These are phyloP conservation scores for Semicossyphus pulcher DNA, from an alignment of 2,113 vertebrate species.

Conservation along the genomic window DNA sequence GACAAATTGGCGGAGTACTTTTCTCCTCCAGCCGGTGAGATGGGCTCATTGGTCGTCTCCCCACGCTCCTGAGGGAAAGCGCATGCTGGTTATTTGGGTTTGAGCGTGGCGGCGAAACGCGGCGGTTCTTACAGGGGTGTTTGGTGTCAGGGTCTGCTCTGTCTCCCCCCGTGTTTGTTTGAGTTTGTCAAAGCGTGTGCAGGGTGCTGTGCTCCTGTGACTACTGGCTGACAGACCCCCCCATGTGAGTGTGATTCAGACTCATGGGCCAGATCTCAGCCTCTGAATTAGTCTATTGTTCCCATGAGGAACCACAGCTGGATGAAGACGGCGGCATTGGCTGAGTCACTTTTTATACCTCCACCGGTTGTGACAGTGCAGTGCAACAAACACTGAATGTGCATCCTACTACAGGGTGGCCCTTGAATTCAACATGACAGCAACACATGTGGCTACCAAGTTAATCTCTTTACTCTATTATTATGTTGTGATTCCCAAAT, in stretches of 20 bases:
- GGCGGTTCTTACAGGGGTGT: constrained; percentile 47
- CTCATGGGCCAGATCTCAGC: constrained; percentile 52
- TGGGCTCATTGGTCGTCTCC: constrained; percentile 28
- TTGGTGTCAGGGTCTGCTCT: constrained; percentile 75
- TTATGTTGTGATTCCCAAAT: constrained; percentile 43
- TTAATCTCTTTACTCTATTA: constrained; percentile 22
- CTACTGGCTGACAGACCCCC: constrained; percentile 38
- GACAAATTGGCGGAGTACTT: constrained; percentile 62
- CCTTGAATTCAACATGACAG: constrained; percentile 27
- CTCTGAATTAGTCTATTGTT: constrained; percentile 81
- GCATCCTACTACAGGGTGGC: constrained; percentile 5
- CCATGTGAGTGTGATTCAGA: constrained; percentile 29
- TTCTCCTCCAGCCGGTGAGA: constrained; percentile 38
- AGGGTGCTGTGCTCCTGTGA: constrained; percentile 43
- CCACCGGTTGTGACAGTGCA: constrained; percentile 23
- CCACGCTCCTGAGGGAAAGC: constrained; percentile 28
- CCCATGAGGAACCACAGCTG: constrained; percentile 43
- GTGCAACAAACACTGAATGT: constrained; percentile 10
- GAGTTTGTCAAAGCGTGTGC: constrained; percentile 74
- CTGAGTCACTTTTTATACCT: constrained; percentile 6
- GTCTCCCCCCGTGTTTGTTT: constrained; percentile 82
- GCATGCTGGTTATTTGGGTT: constrained; percentile 62
- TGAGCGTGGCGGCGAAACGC: constrained; percentile 32
- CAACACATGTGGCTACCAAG: constrained; percentile 54
- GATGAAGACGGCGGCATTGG: constrained; percentile 26